Base-by-base conservation (phyloP, 2,113 vertebrate genomes). In the Patagioenas fasciata region DNA sequence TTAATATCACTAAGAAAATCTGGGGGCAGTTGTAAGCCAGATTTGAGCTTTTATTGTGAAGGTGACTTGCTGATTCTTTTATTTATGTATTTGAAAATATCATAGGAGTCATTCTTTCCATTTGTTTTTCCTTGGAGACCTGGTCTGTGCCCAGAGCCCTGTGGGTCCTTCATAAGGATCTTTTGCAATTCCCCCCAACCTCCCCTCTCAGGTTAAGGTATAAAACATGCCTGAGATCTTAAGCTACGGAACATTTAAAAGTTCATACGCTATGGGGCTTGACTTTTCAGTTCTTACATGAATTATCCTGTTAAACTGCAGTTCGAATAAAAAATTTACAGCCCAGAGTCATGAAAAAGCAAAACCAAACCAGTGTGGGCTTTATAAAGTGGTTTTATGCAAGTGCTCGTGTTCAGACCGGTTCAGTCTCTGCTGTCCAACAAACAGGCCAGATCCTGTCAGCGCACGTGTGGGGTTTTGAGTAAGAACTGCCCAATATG, bases 391-490 rank as follows among this genome's bases (percentile, higher is more conserved):
- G 1, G 0, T 62, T 75, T 36, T 32, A 0, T 51, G 8, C 4
- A 3, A 7, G 31, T 28, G 57, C 18, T 13, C 9, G 0, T 7
- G 36, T 51, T 28, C 56, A 2, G 84, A 15, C 8, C 44, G 54
- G 40, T 12, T 58, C 20, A 8, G 24, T 15, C 57, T 48, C 67
- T 24, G 56, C 48, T 14, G 5, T 5, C 24, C 12, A 3, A 20
- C n/a, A 40, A 13, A 29, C 25, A 14, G 64, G 34, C 26, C 28
- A 12, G 69, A 8, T 34, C 40, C 75, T 40, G 40, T 16, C 24
- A 42, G 56, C 2, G 0, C 23, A 3, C 1, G 1, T 7, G 5
- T 5, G 34, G 20, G 21, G 2, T 62, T 40, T 47, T 26, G n/a
- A 31, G 32, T 20, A 61, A 9, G 20, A 50, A 12, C 44, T 58